Conservation (phyloP, 2,113 vertebrate genomes). For the Condylura cristata region DNA sequence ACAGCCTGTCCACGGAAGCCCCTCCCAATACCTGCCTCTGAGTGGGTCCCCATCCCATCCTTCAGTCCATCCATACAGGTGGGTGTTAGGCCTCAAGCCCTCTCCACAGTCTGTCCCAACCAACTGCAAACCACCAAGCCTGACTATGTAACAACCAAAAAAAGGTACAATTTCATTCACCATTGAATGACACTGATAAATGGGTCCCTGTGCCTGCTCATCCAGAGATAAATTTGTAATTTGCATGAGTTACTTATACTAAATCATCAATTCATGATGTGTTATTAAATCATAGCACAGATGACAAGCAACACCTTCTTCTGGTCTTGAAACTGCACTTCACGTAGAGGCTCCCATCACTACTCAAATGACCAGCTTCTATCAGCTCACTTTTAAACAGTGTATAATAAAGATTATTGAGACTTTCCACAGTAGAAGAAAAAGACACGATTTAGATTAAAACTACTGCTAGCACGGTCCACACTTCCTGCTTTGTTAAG, state of each 20-base stretch:
- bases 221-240: not conserved
- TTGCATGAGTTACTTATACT: not conserved
- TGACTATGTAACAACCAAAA: not conserved
- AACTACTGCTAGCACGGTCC: not conserved
- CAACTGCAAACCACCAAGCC: not conserved
- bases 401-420: not conserved
- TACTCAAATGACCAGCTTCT: not conserved
- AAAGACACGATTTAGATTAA: constrained; percentile 41
- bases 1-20: not conserved
- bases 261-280: not conserved
- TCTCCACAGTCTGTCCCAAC: not conserved
- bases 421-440: not conserved
- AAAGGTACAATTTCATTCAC: not conserved
- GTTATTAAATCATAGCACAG: not conserved
- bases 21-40: not conserved
- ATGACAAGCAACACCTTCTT: not conserved
- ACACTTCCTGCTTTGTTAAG: constrained; percentile 55
- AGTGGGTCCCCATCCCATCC: not conserved
- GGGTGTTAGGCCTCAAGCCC: not conserved
- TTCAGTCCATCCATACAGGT: not conserved
- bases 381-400: not conserved
- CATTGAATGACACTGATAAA: not conserved
- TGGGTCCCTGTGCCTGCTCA: not conserved
- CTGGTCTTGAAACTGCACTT: not conserved
- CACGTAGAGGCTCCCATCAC: not conserved